These are phyloP conservation scores for Illadopsis cleaveri DNA, from an alignment of 2,113 vertebrate genomes.

Conservation along the genomic window DNA sequence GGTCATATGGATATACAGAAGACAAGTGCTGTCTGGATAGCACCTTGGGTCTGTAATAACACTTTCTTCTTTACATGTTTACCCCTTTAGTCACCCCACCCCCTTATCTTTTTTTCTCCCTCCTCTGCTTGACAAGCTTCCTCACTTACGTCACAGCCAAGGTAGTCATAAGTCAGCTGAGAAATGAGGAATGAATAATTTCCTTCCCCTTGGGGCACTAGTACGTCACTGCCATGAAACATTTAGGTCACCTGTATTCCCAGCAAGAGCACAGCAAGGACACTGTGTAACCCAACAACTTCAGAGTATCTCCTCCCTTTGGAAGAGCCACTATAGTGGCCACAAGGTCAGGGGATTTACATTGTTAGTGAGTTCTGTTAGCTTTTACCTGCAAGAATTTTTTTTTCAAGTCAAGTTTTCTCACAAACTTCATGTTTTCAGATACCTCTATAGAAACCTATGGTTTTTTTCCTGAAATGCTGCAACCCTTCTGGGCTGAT, in stretches of 20 bases:
- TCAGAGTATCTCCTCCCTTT: neutral
- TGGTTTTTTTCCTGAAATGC: neutral
- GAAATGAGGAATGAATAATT: conserved; percentile 7
- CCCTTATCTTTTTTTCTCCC: neutral
- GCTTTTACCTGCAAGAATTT: neutral
- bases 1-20: neutral
- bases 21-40: neutral
- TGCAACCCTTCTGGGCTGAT: neutral
- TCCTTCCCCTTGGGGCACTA: conserved; percentile 16
- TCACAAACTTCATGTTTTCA: neutral
- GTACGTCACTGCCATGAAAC: neutral
- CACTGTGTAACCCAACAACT: neutral
- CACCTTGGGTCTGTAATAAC: neutral
- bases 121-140: neutral
- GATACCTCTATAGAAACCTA: neutral
- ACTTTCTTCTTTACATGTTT: neutral
- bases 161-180: conserved; percentile 9
- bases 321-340: neutral
- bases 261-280: neutral
- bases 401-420: neutral
- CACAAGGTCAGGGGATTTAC: fast-evolving
- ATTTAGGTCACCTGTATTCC: neutral
- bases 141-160: neutral
- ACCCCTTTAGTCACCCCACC: neutral
- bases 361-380: neutral